These are phyloP conservation scores for Rallus limicola DNA, from an alignment of 2,113 vertebrate species.

Conservation along the genomic window DNA sequence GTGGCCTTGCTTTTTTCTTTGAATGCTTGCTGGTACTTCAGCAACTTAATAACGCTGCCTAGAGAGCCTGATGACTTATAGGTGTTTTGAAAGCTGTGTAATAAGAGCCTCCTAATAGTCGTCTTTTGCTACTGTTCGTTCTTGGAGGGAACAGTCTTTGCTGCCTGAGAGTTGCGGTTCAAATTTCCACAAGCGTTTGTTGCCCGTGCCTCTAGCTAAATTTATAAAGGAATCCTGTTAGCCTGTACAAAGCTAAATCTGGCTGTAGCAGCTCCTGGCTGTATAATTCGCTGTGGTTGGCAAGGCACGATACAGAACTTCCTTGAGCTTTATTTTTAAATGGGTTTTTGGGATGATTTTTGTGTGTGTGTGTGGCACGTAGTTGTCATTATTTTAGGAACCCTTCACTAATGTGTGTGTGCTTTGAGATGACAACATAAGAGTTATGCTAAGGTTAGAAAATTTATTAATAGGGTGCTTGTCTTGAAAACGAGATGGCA, in stretches of 20 bases:
- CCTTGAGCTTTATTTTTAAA: constrained; percentile 23
- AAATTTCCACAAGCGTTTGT: constrained; percentile 60
- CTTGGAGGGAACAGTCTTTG: constrained; percentile 30
- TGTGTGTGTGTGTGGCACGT: neutral
- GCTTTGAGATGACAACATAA: constrained; percentile 15
- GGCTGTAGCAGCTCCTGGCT: constrained; percentile 37
- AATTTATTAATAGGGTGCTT: constrained; percentile 27
- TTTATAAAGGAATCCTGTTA: constrained; percentile 71
- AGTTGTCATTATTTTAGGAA: constrained; percentile 9
- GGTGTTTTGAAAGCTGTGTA: constrained; percentile 46
- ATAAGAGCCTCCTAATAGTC: constrained; percentile 1
- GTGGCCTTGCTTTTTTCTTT: neutral
- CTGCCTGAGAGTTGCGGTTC: constrained; percentile 32
- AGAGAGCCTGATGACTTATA: constrained; percentile 13
- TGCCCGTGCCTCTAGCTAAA: constrained; percentile 63
- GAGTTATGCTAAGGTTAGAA: constrained; percentile 54
- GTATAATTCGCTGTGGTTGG: constrained; percentile 21
- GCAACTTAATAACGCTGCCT: neutral
- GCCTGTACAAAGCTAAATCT: constrained; percentile 65
- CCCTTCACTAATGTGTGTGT: neutral
- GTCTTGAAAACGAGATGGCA: constrained; percentile 36
- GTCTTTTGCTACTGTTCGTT: constrained; percentile 30
- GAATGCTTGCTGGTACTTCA: neutral
- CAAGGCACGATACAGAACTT: constrained; percentile 40
- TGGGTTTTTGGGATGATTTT: no score